Evolutionary conservation across 2,888 invertebrate species (phyloP).

Genomic region (Cyaniris semiargus): DNA sequence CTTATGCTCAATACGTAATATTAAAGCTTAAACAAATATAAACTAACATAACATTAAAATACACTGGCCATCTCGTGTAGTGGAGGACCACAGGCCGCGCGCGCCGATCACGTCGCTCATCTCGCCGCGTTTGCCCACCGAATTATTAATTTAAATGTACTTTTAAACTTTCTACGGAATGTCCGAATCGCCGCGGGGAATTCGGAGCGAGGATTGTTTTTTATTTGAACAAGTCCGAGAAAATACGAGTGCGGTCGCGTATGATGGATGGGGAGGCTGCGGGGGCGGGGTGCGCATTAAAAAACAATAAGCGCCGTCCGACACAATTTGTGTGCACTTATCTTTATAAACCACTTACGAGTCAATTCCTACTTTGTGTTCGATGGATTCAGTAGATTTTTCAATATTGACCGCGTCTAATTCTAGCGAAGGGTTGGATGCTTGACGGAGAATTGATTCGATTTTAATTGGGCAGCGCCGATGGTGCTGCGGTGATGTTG

Average conservation of each 20-base stretch:
- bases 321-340: conserved; percentile 69
- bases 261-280: conserved; percentile 70
- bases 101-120: conserved; percentile 34
- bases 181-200: conserved; percentile 68
- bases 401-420: conserved; percentile 12
- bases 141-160: conserved; percentile 73
- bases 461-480: conserved; percentile 64
- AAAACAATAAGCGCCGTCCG: conserved; percentile 77
- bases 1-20: background rate
- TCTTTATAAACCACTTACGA: conserved; percentile 57
- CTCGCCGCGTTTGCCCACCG: conserved; percentile 51
- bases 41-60: background rate
- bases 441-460: conserved; percentile 53
- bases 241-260: conserved; percentile 44
- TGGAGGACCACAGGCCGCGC: conserved; percentile 32
- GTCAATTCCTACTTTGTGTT: conserved; percentile 39
- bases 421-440: conserved; percentile 48
- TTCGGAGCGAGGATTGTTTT: conserved; percentile 52
- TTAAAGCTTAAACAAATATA: background rate
- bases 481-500: conserved; percentile 38
- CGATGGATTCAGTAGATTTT: conserved; percentile 22
- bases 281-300: conserved; percentile 72
- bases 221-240: conserved; percentile 58
- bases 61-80: background rate
- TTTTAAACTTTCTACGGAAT: conserved; percentile 67